Conservation (phyloP, 2,797 vertebrate species). For the Peromyscus aztecus region DNA sequence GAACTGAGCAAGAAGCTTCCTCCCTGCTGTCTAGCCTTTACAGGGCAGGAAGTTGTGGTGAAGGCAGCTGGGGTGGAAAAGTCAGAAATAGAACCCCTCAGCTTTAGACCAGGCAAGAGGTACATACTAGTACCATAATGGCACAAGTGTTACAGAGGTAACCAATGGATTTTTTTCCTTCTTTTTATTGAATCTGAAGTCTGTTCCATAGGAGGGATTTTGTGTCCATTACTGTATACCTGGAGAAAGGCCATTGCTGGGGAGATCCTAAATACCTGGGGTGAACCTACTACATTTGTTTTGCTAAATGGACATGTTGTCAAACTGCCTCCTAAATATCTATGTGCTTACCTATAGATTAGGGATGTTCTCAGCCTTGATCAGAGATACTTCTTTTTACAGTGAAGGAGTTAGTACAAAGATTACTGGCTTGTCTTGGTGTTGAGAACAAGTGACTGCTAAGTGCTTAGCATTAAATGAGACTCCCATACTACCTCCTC, state of each 20-base stretch:
- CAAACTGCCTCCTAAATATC: not conserved
- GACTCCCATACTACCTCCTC: not conserved
- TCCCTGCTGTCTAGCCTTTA: not conserved
- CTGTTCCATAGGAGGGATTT: not conserved
- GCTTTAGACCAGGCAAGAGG: not conserved
- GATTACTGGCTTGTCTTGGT: not conserved
- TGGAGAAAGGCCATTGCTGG: not conserved
- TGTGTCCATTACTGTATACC: not conserved
- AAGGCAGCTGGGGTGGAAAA: not conserved
- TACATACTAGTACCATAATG: not conserved
- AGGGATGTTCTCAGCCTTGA: not conserved
- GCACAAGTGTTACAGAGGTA: not conserved
- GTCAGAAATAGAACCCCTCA: not conserved
- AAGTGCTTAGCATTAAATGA: not conserved
- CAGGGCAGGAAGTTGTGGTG: not conserved
- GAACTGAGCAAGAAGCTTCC: not conserved
- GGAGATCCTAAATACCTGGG: not conserved
- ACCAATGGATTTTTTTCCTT: not conserved
- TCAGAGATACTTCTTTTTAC: not conserved
- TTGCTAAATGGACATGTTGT: not conserved
- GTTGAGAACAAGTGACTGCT: not conserved
- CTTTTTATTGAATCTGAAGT: not conserved
- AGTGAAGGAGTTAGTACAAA: not conserved
- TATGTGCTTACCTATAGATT: not conserved
- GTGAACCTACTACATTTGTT: not conserved